Conservation (phyloP, 2,797 vertebrate genomes). For the Aphelocoma californica region DNA sequence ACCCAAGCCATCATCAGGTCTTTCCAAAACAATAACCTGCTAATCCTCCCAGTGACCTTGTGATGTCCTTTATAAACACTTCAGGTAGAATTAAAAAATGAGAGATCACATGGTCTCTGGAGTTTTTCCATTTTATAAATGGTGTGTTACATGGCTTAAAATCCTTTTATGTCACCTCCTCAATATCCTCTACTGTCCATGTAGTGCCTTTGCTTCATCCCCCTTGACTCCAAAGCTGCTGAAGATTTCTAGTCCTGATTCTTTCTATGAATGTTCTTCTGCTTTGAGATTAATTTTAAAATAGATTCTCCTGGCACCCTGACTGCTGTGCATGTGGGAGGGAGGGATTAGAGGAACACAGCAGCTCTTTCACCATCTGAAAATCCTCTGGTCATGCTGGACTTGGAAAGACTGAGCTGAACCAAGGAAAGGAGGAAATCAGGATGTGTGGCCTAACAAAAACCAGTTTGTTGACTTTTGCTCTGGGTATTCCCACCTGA, state of each 20-base stretch:
- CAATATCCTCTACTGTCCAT: fast-evolving
- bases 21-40: neutral
- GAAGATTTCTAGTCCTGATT: neutral
- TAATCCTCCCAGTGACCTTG: neutral
- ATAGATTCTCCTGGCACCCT: neutral
- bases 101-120: neutral
- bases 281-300: conserved; percentile 1
- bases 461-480: neutral
- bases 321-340: neutral
- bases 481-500: neutral
- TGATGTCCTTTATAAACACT: neutral
- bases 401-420: neutral
- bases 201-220: neutral
- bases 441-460: neutral
- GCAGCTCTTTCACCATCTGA: conserved; percentile 31
- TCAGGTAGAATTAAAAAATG: neutral
- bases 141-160: neutral
- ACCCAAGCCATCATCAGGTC: neutral
- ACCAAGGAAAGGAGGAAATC: neutral
- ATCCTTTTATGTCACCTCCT: neutral
- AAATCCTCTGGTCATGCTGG: neutral
- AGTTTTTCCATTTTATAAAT: neutral
- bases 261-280: neutral
- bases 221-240: neutral
- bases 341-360: conserved; percentile 35